These are phyloP conservation scores for Dynastes grantii DNA, from an alignment of 2,888 invertebrate species.

Conservation along the genomic window DNA sequence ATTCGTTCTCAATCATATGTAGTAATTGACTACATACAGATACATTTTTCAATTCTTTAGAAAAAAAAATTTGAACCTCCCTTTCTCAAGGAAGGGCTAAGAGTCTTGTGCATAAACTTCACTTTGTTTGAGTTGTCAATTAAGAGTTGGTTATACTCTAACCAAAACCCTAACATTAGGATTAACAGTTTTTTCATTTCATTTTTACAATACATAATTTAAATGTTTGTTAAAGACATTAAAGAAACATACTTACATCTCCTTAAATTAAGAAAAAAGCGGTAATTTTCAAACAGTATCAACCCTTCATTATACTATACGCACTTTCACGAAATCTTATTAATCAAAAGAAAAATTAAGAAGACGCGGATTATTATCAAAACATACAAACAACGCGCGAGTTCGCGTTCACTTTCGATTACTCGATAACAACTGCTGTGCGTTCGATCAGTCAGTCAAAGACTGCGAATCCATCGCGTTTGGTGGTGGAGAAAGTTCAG, in stretches of 20 bases:
- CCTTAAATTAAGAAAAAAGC: neutral
- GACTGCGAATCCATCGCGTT: constrained; percentile 5
- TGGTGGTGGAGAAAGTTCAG: constrained; percentile 21
- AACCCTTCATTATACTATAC: neutral
- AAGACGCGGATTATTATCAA: neutral
- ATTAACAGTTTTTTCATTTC: no score
- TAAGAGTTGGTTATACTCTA: no score
- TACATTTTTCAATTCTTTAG: no score
- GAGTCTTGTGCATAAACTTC: no score
- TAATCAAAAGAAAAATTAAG: neutral
- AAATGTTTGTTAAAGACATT: neutral
- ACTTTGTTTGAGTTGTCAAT: no score
- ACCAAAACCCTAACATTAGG: no score
- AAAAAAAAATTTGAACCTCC: no score
- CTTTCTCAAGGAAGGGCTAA: no score
- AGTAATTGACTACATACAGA: no score
- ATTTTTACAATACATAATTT: no score
- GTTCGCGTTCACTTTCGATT: constrained; percentile 26
- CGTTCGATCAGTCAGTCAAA: constrained; percentile 29
- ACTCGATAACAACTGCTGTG: constrained; percentile 16
- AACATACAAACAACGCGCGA: constrained; percentile 1
- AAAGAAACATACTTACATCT: neutral
- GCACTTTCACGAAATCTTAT: constrained; percentile 11
- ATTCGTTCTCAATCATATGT: no score
- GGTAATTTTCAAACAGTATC: neutral